Evolutionary conservation across 1,140 invertebrate species (phyloP).

Genomic region (Sinella curviseta): DNA sequence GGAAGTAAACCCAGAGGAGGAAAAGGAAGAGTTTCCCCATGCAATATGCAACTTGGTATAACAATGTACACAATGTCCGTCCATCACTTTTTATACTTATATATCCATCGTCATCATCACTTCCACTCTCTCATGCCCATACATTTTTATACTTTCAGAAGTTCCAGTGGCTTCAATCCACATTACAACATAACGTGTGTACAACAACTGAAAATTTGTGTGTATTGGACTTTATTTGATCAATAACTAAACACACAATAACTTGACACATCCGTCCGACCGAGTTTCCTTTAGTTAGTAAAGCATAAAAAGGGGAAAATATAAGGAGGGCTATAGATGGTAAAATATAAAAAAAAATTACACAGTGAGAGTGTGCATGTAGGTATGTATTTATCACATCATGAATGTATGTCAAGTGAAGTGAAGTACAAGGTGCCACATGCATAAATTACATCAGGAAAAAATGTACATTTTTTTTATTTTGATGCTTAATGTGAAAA

Average conservation of each 20-base stretch:
- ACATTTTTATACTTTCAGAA: too few species aligned
- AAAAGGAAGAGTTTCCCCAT: too few species aligned
- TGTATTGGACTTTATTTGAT: slow-evolving; percentile 21
- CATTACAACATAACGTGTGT: too few species aligned
- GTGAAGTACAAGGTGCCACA: slow-evolving; percentile 21
- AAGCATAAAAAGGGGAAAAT: not conserved
- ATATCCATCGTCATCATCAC: too few species aligned
- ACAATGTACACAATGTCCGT: too few species aligned
- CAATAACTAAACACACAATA: slow-evolving; percentile 25
- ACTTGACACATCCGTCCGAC: slow-evolving; percentile 23
- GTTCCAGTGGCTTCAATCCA: too few species aligned
- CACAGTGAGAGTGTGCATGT: not conserved
- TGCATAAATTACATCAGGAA: slow-evolving; percentile 22
- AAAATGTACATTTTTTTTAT: not conserved
- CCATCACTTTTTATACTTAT: too few species aligned
- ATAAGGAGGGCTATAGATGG: not conserved
- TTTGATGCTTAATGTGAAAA: not conserved
- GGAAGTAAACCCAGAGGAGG: too few species aligned
- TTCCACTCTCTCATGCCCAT: too few species aligned
- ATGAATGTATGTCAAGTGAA: slow-evolving; percentile 4
- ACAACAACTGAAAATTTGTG: not conserved
- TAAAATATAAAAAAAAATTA: not conserved
- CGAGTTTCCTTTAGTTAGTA: not conserved
- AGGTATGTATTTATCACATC: not conserved
- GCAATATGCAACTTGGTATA: too few species aligned